A percentile compares a stretch with the other conserved stretches of the same genome.
phyloP scores from a whole-genome alignment of 2,113 vertebrate genomes.

The Eleginops maclovinus region DNA sequence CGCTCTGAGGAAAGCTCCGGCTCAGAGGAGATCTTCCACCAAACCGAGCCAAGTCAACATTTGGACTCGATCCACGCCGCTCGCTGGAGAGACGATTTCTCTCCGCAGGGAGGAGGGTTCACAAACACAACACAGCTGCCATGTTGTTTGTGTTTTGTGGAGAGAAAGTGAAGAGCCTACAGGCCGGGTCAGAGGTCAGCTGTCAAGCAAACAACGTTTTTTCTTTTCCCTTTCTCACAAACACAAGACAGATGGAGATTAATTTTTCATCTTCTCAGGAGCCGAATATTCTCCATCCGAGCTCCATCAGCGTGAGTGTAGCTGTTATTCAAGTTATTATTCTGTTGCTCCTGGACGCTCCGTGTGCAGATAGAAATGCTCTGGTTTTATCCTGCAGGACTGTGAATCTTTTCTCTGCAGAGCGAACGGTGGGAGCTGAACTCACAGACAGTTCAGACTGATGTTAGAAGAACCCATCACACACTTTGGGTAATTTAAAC shows the following conservation, averaged over 20 bases:
- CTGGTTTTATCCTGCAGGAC: background rate
- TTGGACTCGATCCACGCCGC: constrained; percentile 34
- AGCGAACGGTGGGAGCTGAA: constrained; percentile 29
- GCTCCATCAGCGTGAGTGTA: constrained; percentile 15
- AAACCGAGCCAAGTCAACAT: background rate
- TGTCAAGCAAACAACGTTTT: constrained; percentile 13
- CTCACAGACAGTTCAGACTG: background rate
- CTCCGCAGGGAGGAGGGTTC: constrained; percentile 20
- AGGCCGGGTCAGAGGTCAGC: constrained; percentile 36
- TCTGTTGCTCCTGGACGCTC: constrained; percentile 25
- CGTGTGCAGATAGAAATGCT: background rate
- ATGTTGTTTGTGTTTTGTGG: constrained; percentile 46
- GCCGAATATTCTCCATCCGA: constrained; percentile 1
- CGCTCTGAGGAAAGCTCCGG: background rate
- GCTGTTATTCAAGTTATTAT: constrained; percentile 14
- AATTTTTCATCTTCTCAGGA: constrained; percentile 17
- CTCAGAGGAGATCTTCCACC: constrained; percentile 19
- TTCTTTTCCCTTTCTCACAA: background rate
- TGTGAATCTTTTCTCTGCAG: constrained; percentile 15
- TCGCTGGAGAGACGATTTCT: background rate
- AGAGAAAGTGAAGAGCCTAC: constrained; percentile 11
- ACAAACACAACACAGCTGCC: constrained; percentile 41
- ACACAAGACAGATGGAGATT: constrained; percentile 15
- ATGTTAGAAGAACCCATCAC: background rate
- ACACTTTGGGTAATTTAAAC: background rate